phyloP scores from a whole-genome alignment of 2,113 vertebrate genomes.

The Lepisosteus oculatus region DNA sequence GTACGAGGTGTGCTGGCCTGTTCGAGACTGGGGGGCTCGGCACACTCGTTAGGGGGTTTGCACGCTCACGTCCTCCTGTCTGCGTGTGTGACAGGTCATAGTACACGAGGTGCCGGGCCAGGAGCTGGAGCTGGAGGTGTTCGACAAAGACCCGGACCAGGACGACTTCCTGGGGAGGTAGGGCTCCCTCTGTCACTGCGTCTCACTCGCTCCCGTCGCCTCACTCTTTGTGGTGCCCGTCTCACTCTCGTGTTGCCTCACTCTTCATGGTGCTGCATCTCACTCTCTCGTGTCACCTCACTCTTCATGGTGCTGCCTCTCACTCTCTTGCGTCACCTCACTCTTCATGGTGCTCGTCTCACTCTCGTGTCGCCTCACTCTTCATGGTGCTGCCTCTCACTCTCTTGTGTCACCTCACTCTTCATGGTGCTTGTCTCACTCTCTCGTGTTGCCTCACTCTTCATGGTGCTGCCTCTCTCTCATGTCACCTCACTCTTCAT shows the following conservation, averaged over 20 bases:
- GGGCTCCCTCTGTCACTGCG: conserved; percentile 33
- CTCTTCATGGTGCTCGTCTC: not conserved
- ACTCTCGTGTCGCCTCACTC: not conserved
- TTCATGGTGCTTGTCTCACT: not conserved
- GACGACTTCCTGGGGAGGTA: conserved; percentile 94
- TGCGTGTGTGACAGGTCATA: conserved; percentile 74
- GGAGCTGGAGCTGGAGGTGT: conserved; percentile 89
- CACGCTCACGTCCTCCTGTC: conserved; percentile 29
- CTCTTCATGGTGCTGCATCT: not conserved
- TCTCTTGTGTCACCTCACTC: not conserved
- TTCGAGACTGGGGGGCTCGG: not conserved
- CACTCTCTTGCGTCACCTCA: not conserved
- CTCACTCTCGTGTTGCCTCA: not conserved
- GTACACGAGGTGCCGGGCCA: conserved; percentile 93
- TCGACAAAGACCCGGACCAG: conserved; percentile 94
- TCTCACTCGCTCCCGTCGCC: conserved; percentile 29
- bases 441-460: not conserved
- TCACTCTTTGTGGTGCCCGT: not conserved
- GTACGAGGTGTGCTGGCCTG: conserved; percentile 75
- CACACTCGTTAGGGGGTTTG: too few relatives aligned
- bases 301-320: not conserved
- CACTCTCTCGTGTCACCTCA: not conserved
- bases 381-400: too few relatives aligned
- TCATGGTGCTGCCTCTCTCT: conserved; percentile 7
- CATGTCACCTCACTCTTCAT: conserved; percentile 23